Base-by-base conservation (phyloP, 2,113 vertebrate genomes). In the Neopipo cinnamomea region DNA sequence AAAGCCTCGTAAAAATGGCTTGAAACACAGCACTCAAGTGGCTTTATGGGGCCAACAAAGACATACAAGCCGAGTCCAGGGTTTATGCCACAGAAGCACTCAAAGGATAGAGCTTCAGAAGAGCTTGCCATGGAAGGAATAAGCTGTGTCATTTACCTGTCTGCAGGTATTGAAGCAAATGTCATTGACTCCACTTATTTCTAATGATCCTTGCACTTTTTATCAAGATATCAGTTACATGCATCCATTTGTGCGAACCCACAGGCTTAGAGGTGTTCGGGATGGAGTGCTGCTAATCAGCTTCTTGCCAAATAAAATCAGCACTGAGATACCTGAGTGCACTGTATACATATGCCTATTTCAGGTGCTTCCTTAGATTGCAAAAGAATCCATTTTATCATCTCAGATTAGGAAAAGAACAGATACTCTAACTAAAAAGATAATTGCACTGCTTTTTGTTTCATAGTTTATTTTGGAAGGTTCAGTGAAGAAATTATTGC, bases 41-140 rank as follows among this genome's bases (percentile, higher is more conserved):
- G 42, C 42, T 91, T 93, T 86, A 88, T 30, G 23, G 50, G 58
- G 25, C 59, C 31, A 33, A 50, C n/a, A 16, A 83, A 66, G 25
- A 55, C 62, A 30, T 37, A 39, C 0, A 9, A 92, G 49, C 18
- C 0, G 0, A 85, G 31, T 7, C 42, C 1, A 20, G 13, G 46
- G 37, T 77, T 88, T 83, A 24, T 27, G 68, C 63, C 68, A 53
- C 31, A 65, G 81, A 73, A 70, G 21, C 14, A 75, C 7, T 55
- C 63, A 39, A 72, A 80, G 37, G 21, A 56, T 3, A 33, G 14
- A 61, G 22, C n/a, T 84, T 49, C 0, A 0, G 47, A 90, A 76
- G 41, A 88, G 56, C 28, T 14, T 59, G 50, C 22, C 35, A 13
- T 18, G 31, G 47, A 86, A 73, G 30, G 31, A 78, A 0, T n/a